Evolutionary conservation across 2,797 vertebrate genomes (phyloP), one percentile per base, ranked within the genome.

Genomic region (Tapera naevia): DNA sequence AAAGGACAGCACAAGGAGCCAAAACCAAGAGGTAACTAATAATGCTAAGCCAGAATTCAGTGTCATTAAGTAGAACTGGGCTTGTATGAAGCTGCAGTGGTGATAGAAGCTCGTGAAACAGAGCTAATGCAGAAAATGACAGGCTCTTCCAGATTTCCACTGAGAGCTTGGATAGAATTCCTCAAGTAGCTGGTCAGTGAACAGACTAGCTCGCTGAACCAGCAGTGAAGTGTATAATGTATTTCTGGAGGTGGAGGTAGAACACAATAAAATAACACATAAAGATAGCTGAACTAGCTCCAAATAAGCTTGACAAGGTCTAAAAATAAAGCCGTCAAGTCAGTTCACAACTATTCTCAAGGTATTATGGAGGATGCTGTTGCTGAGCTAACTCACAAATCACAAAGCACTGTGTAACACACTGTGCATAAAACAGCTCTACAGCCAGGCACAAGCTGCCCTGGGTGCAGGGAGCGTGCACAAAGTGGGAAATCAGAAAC

Each of bases 111-210:
- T 72, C 50, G 6, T 15, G 70, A 71, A 37, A 75, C 37, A 76
- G 10, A 85, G 79, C 75, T 94, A 33, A 75, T 72, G 58, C 75
- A 91, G 91, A 85, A 94, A 73, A 91, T 16, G 58, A 17, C 48
- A 73, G 35, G 45, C 71, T 85, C 33, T 91, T 81, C 74, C 92
- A 82, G 78, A 87, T 70, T 79, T 37, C 86, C 78, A 88, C 27
- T 24, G 33, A 23, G 62, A 35, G 18, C 37, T 78, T 67, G 89
- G 25, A 73, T 48, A 91, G 74, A 83, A 85, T 81, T 86, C 89
- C 46, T 93, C 48, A 54, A 21, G 74, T 30, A 85, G 66, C 80
- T 83, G 39, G 54, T 74, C 33, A 64, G 33, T 61, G 57, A 91
- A 70, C 39, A 86, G 56, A 21, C 41, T 7, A 27, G 22, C 48